Evolutionary conservation across 2,888 invertebrate genomes (phyloP).

Genomic region (Acholoe squamosa): DNA sequence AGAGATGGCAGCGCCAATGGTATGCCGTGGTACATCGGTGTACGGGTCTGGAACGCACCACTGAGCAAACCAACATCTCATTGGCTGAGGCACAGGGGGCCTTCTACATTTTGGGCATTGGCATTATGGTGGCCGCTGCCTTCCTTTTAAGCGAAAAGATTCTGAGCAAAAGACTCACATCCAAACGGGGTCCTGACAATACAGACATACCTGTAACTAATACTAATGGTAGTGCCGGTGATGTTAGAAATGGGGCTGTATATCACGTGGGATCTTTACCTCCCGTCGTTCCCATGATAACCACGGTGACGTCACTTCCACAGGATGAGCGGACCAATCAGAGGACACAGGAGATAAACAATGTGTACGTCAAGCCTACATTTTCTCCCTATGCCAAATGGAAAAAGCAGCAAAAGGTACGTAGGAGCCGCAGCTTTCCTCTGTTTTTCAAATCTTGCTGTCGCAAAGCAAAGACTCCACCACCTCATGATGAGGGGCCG

Average conservation of each 20-base stretch:
- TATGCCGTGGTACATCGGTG: constrained; percentile 45
- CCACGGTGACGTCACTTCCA: background rate
- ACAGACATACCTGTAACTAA: background rate
- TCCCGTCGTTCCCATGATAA: background rate
- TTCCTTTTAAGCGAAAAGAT: constrained; percentile 61
- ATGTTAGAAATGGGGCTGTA: background rate
- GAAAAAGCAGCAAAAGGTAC: background rate
- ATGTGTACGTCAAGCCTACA: background rate
- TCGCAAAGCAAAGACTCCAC: background rate
- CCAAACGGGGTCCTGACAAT: background rate
- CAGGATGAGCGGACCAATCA: background rate
- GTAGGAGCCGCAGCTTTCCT: constrained; percentile 34
- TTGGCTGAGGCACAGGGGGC: constrained; percentile 68
- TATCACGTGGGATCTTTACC: background rate
- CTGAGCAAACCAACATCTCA: constrained; percentile 66
- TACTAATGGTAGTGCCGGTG: background rate
- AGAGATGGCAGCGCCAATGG: constrained; percentile 63
- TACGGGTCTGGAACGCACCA: constrained; percentile 63
- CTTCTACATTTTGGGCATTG: constrained; percentile 67
- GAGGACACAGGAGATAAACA: background rate
- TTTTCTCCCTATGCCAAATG: constrained; percentile 8
- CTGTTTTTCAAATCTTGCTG: constrained; percentile 35
- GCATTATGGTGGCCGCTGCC: constrained; percentile 59
- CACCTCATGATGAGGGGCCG: background rate
- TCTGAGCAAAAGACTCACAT: background rate